Conservation (phyloP, 2,113 vertebrate genomes). For the Pomatostomus ruficeps region DNA sequence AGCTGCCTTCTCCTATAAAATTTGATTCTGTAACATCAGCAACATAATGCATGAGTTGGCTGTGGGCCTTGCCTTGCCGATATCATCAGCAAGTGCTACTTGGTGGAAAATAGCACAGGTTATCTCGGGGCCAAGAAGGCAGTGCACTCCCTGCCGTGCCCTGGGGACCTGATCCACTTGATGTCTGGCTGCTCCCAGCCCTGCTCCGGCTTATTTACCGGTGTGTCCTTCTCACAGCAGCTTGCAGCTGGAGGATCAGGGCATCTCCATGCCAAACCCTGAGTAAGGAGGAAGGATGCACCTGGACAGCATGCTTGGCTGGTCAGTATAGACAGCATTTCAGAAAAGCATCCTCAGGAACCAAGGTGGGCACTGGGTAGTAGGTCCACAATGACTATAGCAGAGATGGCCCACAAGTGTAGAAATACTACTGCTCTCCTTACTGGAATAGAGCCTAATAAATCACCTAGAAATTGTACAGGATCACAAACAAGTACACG, state of each 20-base stretch:
- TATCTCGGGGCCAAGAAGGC: neutral
- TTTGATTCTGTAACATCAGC: slow-evolving; percentile 44
- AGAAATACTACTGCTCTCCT: neutral
- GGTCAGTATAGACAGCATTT: neutral
- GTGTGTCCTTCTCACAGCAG: neutral
- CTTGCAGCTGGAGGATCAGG: neutral
- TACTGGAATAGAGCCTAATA: neutral
- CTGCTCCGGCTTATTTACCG: neutral
- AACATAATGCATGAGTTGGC: slow-evolving; percentile 53
- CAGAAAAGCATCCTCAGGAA: neutral
- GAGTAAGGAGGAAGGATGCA: neutral
- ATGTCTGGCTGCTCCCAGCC: neutral
- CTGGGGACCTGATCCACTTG: neutral
- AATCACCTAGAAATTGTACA: neutral
- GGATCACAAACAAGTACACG: neutral
- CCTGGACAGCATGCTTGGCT: neutral
- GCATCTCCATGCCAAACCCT: neutral
- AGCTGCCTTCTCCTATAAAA: slow-evolving; percentile 54
- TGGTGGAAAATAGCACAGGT: neutral
- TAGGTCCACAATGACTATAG: neutral
- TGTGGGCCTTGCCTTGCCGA: slow-evolving; percentile 14
- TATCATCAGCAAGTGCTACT: slow-evolving; percentile 36
- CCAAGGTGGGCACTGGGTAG: accelerated
- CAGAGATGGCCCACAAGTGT: neutral
- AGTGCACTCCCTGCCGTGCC: neutral